These are phyloP conservation scores for Cardiocondyla obscurior DNA, from an alignment of 1,140 invertebrate genomes.

Conservation along the genomic window DNA sequence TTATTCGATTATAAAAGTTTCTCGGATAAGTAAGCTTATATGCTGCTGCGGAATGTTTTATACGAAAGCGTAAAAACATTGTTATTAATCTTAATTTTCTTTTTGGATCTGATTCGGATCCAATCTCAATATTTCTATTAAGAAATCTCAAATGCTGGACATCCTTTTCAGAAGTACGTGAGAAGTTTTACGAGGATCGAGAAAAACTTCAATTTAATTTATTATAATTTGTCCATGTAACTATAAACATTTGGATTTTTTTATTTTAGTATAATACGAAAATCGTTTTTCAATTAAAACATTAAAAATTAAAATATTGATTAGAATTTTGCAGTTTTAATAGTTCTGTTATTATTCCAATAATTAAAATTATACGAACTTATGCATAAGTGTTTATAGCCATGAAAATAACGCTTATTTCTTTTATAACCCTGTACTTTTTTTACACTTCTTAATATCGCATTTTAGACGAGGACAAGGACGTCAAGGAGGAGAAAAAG, in stretches of 20 bases:
- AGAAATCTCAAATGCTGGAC: conserved; percentile 36
- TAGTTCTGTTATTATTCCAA: not conserved
- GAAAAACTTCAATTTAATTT: not conserved
- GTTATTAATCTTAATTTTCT: not conserved
- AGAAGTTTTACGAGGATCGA: not conserved
- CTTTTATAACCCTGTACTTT: not conserved
- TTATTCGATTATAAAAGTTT: not conserved
- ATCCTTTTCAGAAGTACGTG: conserved; percentile 68
- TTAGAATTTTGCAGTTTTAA: not conserved
- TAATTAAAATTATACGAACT: not conserved
- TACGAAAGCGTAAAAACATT: not conserved
- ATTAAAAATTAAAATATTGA: not conserved
- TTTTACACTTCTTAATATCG: conserved; percentile 50
- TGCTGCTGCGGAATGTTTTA: not conserved
- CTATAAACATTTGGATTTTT: not conserved
- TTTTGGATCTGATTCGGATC: not conserved
- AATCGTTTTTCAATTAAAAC: conserved; percentile 4
- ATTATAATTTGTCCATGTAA: not conserved
- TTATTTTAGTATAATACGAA: not conserved
- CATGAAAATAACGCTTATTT: not conserved
- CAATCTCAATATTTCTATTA: not conserved
- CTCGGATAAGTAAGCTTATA: not conserved
- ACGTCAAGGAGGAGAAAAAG: conserved; percentile 49
- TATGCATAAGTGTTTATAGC: too few relatives aligned
- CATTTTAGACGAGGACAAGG: conserved; percentile 59